Evolutionary conservation across 2,113 vertebrate genomes (phyloP), one percentile per base, ranked within the genome.

Genomic region (Heptranchias perlo): DNA sequence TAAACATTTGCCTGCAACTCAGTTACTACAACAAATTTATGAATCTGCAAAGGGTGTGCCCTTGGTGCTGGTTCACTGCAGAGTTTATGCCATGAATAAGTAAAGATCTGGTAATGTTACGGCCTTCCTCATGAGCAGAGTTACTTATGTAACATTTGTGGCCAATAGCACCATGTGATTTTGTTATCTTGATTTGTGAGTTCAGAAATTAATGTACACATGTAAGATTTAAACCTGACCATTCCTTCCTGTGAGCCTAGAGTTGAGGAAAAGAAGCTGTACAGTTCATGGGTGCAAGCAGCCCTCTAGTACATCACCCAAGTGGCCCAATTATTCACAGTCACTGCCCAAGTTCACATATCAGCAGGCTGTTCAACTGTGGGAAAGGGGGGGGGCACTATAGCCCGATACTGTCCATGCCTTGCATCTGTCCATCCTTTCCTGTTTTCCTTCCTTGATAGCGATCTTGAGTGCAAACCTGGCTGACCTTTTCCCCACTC

Each of bases 51-150:
- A 93, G 18, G 8, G 2, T 93, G 13, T 64, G 44, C 31, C 16
- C 21, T 21, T 21, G 35, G 14, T 93, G 4, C 35, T 94, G 35
- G 16, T 23, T 62, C n/a, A 94, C 16, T 94, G n/a, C 21, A 94
- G 39, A 64, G n/a, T 23, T 39, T 84, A 14, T 62, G 91, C 18
- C 31, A 44, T 89, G 86, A 49, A 31, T 54, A 49, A 25, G 47
- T 86, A 89, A 89, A 89, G 78, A 84, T 84, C 78, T 47, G n/a
- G 78, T 39, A 39, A 96, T 97, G 96, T 69, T 96, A 96, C 89
- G 6, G 95, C 54, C 47, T 73, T 69, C 64, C 62, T 76, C 47
- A 23, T 96, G 95, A 44, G 18, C 96, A 86, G 96, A 96, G 96
- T 69, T 96, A 96, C 93, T 96, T 0, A 0, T 84, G n/a, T 73